Evolutionary conservation across 2,888 invertebrate genomes (phyloP), one percentile per base, ranked within the genome.

Genomic region (Dolichopus griseipennis): DNA sequence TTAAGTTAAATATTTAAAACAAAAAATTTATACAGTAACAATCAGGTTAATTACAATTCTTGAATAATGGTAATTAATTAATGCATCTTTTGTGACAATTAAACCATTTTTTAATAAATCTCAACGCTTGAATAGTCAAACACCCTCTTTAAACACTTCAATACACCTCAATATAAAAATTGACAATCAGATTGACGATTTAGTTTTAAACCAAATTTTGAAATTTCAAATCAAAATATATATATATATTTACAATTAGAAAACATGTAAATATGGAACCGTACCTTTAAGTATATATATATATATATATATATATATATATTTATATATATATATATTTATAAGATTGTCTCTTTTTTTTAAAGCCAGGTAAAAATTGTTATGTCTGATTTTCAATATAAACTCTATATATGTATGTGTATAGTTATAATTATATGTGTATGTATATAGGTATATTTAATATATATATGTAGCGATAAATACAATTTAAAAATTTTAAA

Each of bases 211-310:
- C 2, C 18, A 52, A 12, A 12, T 52, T 52, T 52, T 52, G n/a
- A n/a, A n/a, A n/a, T 52, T 52, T 52, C 15, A 6, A 52, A 52
- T 52, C 52, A 52, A 52, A 52, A 52, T 52, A 18, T 52, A 52
- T 52, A 52, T 18, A 52, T 52, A 18, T 52, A 52, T 52, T 18
- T 52, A 52, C 52, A n/a, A 52, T 52, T n/a, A 52, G 37, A 52
- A 52, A 52, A 52, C 52, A 52, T 52, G 52, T 52, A 18, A 52
- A 52, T 52, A 52, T 52, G 52, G n/a, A 52, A 52, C n/a, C 52
- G 52, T 52, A 18, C n/a, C 52, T 52, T 52, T 2, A 52, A 52
- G 18, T 52, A 52, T 52, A 15, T 2, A 15, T 15, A 15, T 9
- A 12, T 43, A 15, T 43, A 15, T 15, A 43, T 43, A 12, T 43